A percentile compares a stretch with the other conserved stretches of the same genome.
These are phyloP conservation scores for Mylabris phalerata DNA, from an alignment of 1,140 invertebrate genomes.

Conservation along the genomic window DNA sequence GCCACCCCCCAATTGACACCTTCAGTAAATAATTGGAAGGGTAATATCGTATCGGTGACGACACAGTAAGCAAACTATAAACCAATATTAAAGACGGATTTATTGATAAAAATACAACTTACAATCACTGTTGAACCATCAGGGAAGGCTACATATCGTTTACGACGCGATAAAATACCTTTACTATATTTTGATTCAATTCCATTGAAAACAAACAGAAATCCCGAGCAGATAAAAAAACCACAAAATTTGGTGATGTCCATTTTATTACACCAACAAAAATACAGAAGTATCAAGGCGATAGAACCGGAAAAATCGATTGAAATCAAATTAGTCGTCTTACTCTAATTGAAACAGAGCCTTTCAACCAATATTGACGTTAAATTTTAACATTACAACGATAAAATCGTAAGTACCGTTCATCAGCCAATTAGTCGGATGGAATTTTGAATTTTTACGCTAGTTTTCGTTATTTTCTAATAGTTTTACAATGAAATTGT, in stretches of 20 bases:
- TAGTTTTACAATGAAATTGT: too few relatives aligned
- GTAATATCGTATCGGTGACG: conserved; percentile 27
- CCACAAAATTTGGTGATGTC: neutral
- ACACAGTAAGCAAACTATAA: conserved; percentile 26
- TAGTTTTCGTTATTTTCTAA: neutral
- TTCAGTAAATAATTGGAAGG: conserved; percentile 55
- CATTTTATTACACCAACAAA: conserved; percentile 6
- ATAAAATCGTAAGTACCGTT: too few relatives aligned
- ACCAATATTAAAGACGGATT: conserved; percentile 35
- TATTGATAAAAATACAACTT: conserved; percentile 41
- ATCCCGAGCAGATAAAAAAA: conserved; percentile 1
- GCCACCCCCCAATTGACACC: conserved; percentile 69
- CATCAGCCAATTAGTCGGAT: neutral
- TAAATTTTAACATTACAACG: too few relatives aligned
- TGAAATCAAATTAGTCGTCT: too few relatives aligned
- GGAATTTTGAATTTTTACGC: neutral
- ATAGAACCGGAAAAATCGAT: too few relatives aligned
- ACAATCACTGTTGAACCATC: conserved; percentile 66
- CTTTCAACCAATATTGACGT: too few relatives aligned
- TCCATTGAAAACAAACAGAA: conserved; percentile 21
- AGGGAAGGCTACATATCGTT: conserved; percentile 62
- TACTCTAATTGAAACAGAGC: too few relatives aligned
- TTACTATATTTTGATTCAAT: conserved; percentile 19
- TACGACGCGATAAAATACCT: conserved; percentile 47
- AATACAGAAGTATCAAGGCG: too few relatives aligned